Conservation (phyloP, 2,888 invertebrate genomes). For the Caenorhabditis japonica region DNA sequence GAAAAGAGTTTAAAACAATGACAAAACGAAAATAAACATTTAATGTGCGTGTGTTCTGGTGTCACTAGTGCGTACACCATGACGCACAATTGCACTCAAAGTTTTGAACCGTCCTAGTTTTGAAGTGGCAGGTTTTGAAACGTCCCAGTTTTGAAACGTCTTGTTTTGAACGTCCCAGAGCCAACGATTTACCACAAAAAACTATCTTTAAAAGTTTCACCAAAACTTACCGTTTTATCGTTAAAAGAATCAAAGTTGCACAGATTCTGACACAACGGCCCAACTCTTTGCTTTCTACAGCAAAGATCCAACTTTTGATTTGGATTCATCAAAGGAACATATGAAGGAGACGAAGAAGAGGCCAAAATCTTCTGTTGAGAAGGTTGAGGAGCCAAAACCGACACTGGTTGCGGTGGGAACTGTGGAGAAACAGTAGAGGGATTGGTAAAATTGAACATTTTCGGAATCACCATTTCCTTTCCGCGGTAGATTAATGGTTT, state of each 20-base stretch:
- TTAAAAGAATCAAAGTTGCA: slow-evolving; percentile 75
- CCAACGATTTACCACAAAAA: no score
- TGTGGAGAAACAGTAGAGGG: slow-evolving; percentile 8
- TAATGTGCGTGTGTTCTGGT: no score
- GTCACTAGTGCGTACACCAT: no score
- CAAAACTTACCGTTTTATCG: slow-evolving; percentile 68
- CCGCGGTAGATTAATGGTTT: slow-evolving; percentile 51
- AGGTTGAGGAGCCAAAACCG: slow-evolving; percentile 18
- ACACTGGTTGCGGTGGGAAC: slow-evolving; percentile 21
- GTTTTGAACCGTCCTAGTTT: no score
- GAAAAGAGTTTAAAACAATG: no score
- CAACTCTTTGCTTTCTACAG: slow-evolving; percentile 69
- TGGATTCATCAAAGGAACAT: slow-evolving; percentile 61
- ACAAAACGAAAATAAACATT: no score
- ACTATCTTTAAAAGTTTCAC: neutral
- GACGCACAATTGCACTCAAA: no score
- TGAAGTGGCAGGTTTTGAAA: no score
- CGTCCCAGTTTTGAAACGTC: no score
- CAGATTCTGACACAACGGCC: slow-evolving; percentile 66
- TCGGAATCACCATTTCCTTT: slow-evolving; percentile 49
- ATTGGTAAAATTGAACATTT: slow-evolving; percentile 50
- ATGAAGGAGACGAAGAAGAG: slow-evolving; percentile 14
- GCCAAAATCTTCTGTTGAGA: neutral
- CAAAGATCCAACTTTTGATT: slow-evolving; percentile 73
- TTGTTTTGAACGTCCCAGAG: no score